Evolutionary conservation across 2,888 invertebrate genomes (phyloP).

Genomic region (Elysia crispata): DNA sequence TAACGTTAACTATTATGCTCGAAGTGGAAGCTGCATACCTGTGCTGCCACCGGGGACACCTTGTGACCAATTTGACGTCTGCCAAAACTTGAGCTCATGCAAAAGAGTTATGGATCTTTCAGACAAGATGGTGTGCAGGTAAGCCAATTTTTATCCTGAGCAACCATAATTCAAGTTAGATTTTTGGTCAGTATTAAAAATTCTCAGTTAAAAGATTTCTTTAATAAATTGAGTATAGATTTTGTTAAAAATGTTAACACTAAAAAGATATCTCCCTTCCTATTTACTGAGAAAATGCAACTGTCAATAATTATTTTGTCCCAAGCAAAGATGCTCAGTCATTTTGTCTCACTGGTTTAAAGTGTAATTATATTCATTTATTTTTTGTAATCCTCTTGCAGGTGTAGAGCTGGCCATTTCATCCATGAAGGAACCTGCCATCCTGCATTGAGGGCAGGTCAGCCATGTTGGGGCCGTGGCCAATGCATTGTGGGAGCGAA

Average conservation of each 20-base stretch:
- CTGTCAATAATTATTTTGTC: too few relatives aligned
- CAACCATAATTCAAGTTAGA: too few relatives aligned
- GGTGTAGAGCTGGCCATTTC: slow-evolving; percentile 28
- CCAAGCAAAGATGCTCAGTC: too few relatives aligned
- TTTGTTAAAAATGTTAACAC: too few relatives aligned
- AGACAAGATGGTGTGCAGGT: slow-evolving; percentile 20
- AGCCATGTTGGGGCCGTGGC: slow-evolving; percentile 45
- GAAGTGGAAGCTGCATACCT: slow-evolving; percentile 36
- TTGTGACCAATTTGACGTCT: slow-evolving; percentile 33
- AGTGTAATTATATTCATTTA: too few relatives aligned
- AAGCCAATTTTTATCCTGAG: neutral
- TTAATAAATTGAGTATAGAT: too few relatives aligned
- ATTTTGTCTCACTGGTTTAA: too few relatives aligned
- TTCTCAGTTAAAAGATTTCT: too few relatives aligned
- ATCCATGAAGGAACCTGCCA: neutral
- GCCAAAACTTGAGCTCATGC: slow-evolving; percentile 25
- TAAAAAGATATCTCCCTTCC: too few relatives aligned
- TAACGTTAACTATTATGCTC: slow-evolving; percentile 16
- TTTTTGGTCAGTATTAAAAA: too few relatives aligned
- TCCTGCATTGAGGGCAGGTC: slow-evolving; percentile 24
- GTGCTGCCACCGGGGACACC: slow-evolving; percentile 42
- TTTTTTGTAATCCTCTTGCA: neutral
- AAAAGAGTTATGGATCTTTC: neutral
- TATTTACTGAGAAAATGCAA: too few relatives aligned
- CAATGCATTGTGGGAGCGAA: slow-evolving; percentile 45